phyloP scores from a whole-genome alignment of 2,888 invertebrate genomes.

The Idaea dimidiata region DNA sequence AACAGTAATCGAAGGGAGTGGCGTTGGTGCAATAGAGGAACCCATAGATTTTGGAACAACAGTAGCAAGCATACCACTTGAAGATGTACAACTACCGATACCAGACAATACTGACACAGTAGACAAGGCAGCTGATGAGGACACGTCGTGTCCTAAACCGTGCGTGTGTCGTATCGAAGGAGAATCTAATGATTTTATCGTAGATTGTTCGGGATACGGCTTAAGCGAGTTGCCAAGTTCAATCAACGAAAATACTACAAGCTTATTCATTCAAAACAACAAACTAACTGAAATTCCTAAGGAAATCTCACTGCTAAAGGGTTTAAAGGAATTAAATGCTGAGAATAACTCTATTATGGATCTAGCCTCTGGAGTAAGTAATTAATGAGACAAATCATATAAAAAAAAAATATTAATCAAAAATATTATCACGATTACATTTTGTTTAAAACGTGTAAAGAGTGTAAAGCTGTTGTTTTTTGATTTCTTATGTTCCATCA shows the following conservation, averaged over 20 bases:
- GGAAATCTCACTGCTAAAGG: slow-evolving; percentile 54
- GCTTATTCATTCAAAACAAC: slow-evolving; percentile 65
- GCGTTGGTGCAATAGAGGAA: slow-evolving; percentile 48
- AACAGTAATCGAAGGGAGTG: slow-evolving; percentile 53
- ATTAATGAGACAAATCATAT: too few species aligned
- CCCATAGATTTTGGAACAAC: slow-evolving; percentile 38
- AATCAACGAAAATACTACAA: slow-evolving; percentile 58
- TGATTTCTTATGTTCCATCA: not conserved
- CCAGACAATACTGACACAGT: slow-evolving; percentile 30
- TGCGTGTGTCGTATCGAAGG: slow-evolving; percentile 65
- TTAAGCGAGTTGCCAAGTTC: slow-evolving; percentile 72
- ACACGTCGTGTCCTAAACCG: slow-evolving; percentile 51
- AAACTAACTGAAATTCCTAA: slow-evolving; percentile 65
- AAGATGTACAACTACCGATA: slow-evolving; percentile 44
- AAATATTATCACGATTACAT: slow-evolving; percentile 4
- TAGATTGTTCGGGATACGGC: slow-evolving; percentile 73
- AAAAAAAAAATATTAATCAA: not conserved
- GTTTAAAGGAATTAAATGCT: slow-evolving; percentile 59
- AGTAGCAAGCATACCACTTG: slow-evolving; percentile 41
- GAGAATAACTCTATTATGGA: slow-evolving; percentile 63
- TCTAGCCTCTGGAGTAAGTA: slow-evolving; percentile 63
- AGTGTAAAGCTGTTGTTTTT: slow-evolving; percentile 5
- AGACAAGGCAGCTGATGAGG: slow-evolving; percentile 23
- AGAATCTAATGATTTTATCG: slow-evolving; percentile 48
- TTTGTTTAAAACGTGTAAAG: not conserved